phyloP scores from a whole-genome alignment of 1,140 invertebrate genomes.

The Polypedilum pembai region DNA sequence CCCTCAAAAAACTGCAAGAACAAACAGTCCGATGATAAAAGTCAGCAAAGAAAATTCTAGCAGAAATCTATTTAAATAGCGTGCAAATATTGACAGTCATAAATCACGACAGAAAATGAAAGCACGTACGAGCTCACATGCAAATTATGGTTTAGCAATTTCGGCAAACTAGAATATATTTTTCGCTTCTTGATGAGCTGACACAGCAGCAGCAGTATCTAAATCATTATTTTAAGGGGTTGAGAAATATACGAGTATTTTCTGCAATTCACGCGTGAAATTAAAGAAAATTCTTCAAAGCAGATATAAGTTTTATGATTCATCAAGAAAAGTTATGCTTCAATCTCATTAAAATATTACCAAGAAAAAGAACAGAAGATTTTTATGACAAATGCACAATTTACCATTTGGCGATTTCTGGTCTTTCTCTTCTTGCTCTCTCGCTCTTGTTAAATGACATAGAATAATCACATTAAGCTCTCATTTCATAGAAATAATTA shows the following conservation, averaged over 20 bases:
- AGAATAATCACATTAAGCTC: slow-evolving; percentile 18
- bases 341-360: too few species aligned
- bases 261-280: neutral
- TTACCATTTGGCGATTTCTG: too few species aligned
- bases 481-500: slow-evolving; percentile 1
- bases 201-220: too few species aligned
- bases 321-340: too few species aligned
- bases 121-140: slow-evolving; percentile 15
- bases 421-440: too few species aligned
- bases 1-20: too few species aligned
- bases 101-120: slow-evolving; percentile 8
- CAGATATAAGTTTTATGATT: neutral
- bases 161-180: too few species aligned
- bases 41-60: neutral
- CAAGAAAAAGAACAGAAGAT: too few species aligned
- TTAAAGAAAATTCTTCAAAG: neutral
- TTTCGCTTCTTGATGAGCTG: too few species aligned
- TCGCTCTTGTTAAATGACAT: neutral
- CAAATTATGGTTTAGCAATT: slow-evolving; percentile 2
- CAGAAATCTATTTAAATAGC: neutral
- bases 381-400: too few species aligned
- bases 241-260: neutral
- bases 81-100: slow-evolving; percentile 9
- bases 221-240: neutral
- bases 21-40: too few species aligned